Evolutionary conservation across 2,113 vertebrate species (phyloP).

Genomic region (mouse (Mus musculus)): DNA sequence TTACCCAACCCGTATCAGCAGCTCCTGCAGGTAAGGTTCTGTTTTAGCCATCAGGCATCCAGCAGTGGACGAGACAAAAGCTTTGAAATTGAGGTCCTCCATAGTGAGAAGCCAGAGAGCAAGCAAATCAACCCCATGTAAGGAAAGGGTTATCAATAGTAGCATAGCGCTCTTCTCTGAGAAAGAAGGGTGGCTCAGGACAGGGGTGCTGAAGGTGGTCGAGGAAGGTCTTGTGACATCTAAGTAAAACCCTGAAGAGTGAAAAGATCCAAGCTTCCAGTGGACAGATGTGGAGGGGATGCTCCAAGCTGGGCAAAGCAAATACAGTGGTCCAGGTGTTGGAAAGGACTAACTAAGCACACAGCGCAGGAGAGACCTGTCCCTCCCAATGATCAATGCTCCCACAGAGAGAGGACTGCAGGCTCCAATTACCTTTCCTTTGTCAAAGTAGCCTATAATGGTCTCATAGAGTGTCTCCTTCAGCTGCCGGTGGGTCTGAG

Average conservation of each 20-base stretch:
- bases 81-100: neutral
- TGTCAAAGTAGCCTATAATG: constrained; percentile 98
- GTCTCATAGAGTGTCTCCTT: constrained; percentile 95
- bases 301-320: neutral
- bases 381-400: neutral
- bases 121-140: neutral
- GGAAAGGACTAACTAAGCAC: accelerated
- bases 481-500: constrained; percentile 95
- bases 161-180: neutral
- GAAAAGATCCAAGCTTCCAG: neutral
- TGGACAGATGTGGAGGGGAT: neutral
- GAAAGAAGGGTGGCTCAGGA: neutral
- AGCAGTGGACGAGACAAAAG: neutral
- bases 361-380: neutral
- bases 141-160: neutral
- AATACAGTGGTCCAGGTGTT: neutral
- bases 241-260: neutral
- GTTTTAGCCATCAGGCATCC: neutral
- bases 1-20: neutral
- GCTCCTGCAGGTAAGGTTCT: neutral
- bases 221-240: neutral
- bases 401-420: neutral
- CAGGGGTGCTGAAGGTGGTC: neutral
- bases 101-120: neutral
- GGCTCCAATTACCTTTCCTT: constrained; percentile 93